phyloP scores from a whole-genome alignment of 2,797 vertebrate genomes.

The Pteronotus mesoamericanus region DNA sequence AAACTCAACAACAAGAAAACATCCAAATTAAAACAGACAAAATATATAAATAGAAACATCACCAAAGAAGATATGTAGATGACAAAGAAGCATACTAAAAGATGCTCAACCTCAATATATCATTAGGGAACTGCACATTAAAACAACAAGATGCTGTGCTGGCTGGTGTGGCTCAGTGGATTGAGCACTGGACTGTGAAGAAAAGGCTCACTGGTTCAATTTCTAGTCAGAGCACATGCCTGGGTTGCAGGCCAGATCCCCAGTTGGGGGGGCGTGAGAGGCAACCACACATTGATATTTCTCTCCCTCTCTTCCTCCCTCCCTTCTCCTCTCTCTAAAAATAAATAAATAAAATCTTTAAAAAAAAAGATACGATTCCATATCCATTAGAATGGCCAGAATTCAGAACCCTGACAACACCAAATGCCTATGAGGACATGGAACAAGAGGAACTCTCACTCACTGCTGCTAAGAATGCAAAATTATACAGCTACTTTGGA shows the following conservation, averaged over 20 bases:
- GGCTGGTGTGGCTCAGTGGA: too few relatives aligned
- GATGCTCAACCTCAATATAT: not conserved
- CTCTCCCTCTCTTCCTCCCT: too few relatives aligned
- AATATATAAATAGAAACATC: not conserved
- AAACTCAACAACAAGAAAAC: not conserved
- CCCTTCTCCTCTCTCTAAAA: too few relatives aligned
- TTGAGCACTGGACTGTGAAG: too few relatives aligned
- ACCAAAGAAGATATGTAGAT: not conserved
- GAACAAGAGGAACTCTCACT: not conserved
- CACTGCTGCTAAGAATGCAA: not conserved
- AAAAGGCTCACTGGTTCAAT: too few relatives aligned
- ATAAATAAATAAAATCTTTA: too few relatives aligned
- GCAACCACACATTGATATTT: too few relatives aligned
- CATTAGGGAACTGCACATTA: not conserved
- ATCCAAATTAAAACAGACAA: not conserved
- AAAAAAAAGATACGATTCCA: too few relatives aligned
- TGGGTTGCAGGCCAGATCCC: too few relatives aligned
- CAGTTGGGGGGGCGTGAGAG: too few relatives aligned
- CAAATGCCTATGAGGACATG: not conserved
- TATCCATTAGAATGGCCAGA: not conserved
- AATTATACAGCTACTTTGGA: not conserved
- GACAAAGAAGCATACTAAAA: not conserved
- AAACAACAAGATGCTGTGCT: not conserved
- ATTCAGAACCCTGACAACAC: not conserved
- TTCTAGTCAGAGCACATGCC: too few relatives aligned